A percentile compares a stretch with the other conserved stretches of the same genome.
phyloP scores from a whole-genome alignment of 2,888 invertebrate genomes.

The Ischnura elegans region DNA sequence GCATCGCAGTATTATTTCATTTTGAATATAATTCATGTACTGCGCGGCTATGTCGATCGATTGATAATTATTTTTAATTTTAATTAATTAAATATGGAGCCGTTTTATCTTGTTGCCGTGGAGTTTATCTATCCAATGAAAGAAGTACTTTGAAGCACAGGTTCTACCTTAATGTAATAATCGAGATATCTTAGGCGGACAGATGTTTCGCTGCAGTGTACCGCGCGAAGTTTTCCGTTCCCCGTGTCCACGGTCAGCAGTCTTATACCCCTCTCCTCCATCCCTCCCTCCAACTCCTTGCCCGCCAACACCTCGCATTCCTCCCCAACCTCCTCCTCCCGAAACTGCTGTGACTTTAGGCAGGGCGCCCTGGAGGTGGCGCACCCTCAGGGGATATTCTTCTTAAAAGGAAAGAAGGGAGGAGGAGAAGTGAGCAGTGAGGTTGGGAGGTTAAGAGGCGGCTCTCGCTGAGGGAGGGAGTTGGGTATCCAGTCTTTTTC shows the following conservation, averaged over 20 bases:
- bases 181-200: too few relatives aligned
- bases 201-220: background rate
- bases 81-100: too few relatives aligned
- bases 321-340: background rate
- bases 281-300: background rate
- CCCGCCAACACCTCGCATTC: constrained; percentile 45
- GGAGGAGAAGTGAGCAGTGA: background rate
- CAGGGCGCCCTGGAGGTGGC: constrained; percentile 41
- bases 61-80: too few relatives aligned
- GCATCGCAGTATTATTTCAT: too few relatives aligned
- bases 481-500: background rate
- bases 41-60: too few relatives aligned
- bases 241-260: background rate
- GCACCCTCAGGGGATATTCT: constrained; percentile 29
- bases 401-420: background rate
- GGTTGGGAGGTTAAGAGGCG: constrained; percentile 15
- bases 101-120: too few relatives aligned
- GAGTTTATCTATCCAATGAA: too few relatives aligned
- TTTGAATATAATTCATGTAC: too few relatives aligned
- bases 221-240: background rate
- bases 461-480: background rate
- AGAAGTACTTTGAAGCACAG: too few relatives aligned
- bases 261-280: background rate
- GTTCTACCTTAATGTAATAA: too few relatives aligned
- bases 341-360: background rate